Evolutionary conservation across 2,113 vertebrate genomes (phyloP).

Genomic region (Scopus umbretta): DNA sequence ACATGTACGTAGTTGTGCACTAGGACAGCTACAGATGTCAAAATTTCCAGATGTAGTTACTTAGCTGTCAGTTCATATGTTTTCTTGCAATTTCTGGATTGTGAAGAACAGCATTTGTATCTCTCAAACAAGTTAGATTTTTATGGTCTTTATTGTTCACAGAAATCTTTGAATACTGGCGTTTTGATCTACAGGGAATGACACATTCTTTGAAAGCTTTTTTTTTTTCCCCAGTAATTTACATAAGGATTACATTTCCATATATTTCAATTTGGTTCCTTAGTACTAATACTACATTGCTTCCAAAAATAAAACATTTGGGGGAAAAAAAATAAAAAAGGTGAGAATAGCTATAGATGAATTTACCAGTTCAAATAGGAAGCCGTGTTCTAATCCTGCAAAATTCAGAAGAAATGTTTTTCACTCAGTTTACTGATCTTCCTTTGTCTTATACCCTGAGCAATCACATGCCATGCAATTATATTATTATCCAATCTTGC

Average conservation of each 20-base stretch:
- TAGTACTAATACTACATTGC: not conserved
- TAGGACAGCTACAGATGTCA: not conserved
- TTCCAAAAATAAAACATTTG: not conserved
- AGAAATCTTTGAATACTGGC: not conserved
- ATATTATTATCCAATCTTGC: not conserved
- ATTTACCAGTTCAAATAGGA: not conserved
- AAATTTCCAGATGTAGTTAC: not conserved
- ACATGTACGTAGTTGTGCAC: not conserved
- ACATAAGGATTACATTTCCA: not conserved
- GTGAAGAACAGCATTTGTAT: not conserved
- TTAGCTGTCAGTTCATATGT: not conserved
- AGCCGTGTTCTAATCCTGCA: not conserved
- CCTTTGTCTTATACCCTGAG: not conserved
- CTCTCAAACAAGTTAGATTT: not conserved
- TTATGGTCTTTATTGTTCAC: not conserved
- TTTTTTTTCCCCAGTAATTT: not conserved
- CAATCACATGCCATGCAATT: not conserved
- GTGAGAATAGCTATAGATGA: not conserved
- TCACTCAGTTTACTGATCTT: not conserved
- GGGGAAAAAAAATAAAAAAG: accelerated
- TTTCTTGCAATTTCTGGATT: not conserved
- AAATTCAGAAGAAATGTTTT: not conserved
- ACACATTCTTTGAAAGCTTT: not conserved
- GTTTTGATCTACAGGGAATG: not conserved
- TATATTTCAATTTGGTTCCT: not conserved